A percentile compares a stretch with the other conserved stretches of the same genome.
These are phyloP conservation scores for Rallus crepitans DNA, from an alignment of 2,797 vertebrate genomes.

Conservation along the genomic window DNA sequence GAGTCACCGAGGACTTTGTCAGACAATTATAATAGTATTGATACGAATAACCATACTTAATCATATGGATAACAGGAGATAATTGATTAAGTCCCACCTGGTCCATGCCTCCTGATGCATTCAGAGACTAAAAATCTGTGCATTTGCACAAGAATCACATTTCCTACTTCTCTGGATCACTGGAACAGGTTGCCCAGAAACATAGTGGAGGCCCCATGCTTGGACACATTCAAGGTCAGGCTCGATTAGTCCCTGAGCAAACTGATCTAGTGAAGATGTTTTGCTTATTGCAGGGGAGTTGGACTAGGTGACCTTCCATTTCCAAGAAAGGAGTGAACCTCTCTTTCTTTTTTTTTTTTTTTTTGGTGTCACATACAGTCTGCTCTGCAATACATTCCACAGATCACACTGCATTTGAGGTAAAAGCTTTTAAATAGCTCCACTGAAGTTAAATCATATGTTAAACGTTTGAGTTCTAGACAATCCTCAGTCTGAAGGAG, in stretches of 20 bases:
- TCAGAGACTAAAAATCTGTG: background rate
- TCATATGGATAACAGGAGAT: background rate
- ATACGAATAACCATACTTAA: background rate
- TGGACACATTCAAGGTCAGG: too few species aligned
- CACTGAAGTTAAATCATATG: background rate
- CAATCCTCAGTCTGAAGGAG: background rate
- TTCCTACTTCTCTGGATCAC: background rate
- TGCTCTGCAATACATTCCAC: rapidly evolving
- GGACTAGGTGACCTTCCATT: background rate
- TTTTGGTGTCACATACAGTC: too few species aligned
- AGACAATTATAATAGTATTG: background rate
- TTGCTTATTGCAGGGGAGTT: too few species aligned
- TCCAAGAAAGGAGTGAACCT: background rate
- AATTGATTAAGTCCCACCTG: background rate
- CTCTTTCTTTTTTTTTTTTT: background rate
- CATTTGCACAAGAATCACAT: background rate
- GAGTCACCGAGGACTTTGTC: background rate
- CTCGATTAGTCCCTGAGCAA: too few species aligned
- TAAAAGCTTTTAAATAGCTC: background rate
- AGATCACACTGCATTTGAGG: background rate
- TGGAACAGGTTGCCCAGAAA: too few species aligned
- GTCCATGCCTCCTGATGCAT: background rate
- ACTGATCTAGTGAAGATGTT: too few species aligned
- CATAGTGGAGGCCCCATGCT: too few species aligned
- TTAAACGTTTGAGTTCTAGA: background rate